Conservation (phyloP, 2,797 vertebrate genomes). For the Parambassis ranga region DNA sequence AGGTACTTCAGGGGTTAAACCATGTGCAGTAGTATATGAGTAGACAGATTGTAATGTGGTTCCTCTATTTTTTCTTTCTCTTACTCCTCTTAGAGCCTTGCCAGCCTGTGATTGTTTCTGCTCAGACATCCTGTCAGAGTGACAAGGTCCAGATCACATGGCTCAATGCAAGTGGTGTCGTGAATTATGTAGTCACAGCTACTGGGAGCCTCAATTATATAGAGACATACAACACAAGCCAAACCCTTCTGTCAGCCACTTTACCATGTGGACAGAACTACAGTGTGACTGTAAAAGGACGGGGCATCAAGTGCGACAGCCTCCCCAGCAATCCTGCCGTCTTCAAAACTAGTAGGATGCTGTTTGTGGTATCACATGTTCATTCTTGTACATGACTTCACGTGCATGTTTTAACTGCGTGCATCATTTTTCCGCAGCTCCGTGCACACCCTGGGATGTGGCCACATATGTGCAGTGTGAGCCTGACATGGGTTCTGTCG, state of each 20-base stretch:
- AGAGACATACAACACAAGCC: conserved; percentile 43
- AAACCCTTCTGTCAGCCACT: conserved; percentile 31
- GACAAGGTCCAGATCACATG: conserved; percentile 63
- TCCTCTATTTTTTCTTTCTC: neutral
- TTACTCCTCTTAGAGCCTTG: conserved; percentile 67
- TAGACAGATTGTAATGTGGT: too few relatives aligned
- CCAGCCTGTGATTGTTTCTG: conserved; percentile 54
- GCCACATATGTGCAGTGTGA: conserved; percentile 51
- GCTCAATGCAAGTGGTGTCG: conserved; percentile 41
- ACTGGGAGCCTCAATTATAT: conserved; percentile 55
- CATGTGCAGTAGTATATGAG: too few relatives aligned
- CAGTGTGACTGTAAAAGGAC: conserved; percentile 62
- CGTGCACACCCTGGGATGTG: conserved; percentile 64
- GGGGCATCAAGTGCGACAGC: conserved; percentile 56
- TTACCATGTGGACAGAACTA: conserved; percentile 75
- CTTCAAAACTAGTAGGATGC: conserved; percentile 65
- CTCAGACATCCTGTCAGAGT: conserved; percentile 50
- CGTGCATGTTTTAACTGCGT: neutral
- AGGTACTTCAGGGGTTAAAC: conserved; percentile 48
- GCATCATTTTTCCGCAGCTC: conserved; percentile 46
- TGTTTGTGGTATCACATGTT: neutral
- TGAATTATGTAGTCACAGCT: conserved; percentile 60
- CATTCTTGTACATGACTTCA: neutral
- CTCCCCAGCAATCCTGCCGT: conserved; percentile 45
- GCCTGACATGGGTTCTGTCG: conserved; percentile 50